Conservation (phyloP, 2,888 invertebrate species). For the Anagyrus pseudococci region DNA sequence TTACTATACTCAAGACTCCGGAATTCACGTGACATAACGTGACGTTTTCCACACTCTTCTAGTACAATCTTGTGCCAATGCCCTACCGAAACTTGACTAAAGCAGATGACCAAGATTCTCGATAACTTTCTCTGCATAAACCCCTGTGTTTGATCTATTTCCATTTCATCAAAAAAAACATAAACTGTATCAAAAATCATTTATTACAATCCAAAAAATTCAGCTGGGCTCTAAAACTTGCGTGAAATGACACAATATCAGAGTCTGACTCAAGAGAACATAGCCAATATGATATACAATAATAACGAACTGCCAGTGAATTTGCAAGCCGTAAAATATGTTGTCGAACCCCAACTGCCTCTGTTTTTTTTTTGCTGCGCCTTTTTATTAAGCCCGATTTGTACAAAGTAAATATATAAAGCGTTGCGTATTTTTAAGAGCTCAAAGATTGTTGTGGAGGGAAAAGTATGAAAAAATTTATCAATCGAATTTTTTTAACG, state of each 20-base stretch:
- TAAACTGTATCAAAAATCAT: too few species aligned
- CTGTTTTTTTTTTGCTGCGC: constrained; percentile 18
- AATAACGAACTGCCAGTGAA: constrained; percentile 47
- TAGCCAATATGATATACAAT: constrained; percentile 40
- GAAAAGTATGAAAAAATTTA: background rate
- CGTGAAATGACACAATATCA: too few species aligned
- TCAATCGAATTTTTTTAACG: background rate
- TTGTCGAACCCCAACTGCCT: constrained; percentile 24
- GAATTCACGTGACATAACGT: constrained; percentile 34
- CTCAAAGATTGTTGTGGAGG: constrained; percentile 21
- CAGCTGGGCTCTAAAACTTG: constrained; percentile 24
- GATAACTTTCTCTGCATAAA: constrained; percentile 29
- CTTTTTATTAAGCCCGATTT: constrained; percentile 34
- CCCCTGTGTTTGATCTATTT: constrained; percentile 3
- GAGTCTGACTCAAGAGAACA: constrained; percentile 1
- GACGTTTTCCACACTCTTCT: constrained; percentile 48
- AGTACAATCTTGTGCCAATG: constrained; percentile 62
- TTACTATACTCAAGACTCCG: constrained; percentile 17
- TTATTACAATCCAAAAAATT: too few species aligned
- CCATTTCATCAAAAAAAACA: background rate
- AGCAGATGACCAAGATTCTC: constrained; percentile 42
- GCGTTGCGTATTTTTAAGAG: constrained; percentile 37
- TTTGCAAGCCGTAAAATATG: constrained; percentile 31
- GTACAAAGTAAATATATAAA: constrained; percentile 40
- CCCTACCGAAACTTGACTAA: constrained; percentile 48